Base-by-base conservation (phyloP, 2,113 vertebrate genomes). In the Mellivora capensis region DNA sequence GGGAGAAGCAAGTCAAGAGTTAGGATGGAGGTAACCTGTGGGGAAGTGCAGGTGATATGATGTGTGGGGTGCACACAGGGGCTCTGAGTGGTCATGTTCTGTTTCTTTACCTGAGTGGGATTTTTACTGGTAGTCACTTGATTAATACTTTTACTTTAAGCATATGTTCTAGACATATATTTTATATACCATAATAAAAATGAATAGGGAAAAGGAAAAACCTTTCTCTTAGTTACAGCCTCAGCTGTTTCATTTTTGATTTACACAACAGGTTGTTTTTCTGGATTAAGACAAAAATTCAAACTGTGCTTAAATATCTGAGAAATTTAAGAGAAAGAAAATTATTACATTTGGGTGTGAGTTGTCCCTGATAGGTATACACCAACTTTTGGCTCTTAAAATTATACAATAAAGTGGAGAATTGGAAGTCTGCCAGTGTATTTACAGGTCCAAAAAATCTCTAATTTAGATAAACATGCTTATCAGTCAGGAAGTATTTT, bases 341-440 rank as follows among this genome's bases (percentile, higher is more conserved):
- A 69, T 69, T 69, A 69, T 69, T 69, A 20, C 37, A 62, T 96
- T 95, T 93, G 62, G 29, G 27, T 88, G 18, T 77, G 64, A 49
- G 25, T 67, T 95, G 42, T 87, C 81, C 31, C 42, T 86, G 83
- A 64, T 8, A 52, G 31, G 57, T 37, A 86, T 42, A 61, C 76
- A 76, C 42, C 85, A 84, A 76, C 82, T 94, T 80, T 91, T 90
- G 34, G 34, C 42, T 95, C 21, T 97, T 96, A 93, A 93, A 71
- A 59, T 37, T 67, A 96, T 86, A 96, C 27, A 82, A 42, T 86
- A 34, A 94, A 93, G 77, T 0, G 18, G 57, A 87, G 49, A 96
- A 64, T 34, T 90, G 89, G 59, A 59, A 85, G 64, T 71, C 79
- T 89, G 79, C 31, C 85, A 83, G 47, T 62, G 54, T 67, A 49